Percentiles rank a stretch among this genome's conserved stretches.
Evolutionary conservation across 2,888 invertebrate species (phyloP).

Genomic region (Lordiphosa fenestrarum): DNA sequence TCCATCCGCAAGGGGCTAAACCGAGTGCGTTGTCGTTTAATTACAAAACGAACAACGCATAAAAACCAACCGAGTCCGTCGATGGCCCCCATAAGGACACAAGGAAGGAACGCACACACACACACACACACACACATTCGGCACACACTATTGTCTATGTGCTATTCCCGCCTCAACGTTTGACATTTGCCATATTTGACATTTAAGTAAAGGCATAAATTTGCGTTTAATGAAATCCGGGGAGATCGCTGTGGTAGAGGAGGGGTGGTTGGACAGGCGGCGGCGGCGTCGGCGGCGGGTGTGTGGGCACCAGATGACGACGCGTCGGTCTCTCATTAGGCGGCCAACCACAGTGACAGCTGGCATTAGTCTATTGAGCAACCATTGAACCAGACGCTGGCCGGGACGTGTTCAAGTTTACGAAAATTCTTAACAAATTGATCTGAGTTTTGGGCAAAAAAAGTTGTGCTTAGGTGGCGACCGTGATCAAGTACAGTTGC

Average conservation of each 20-base stretch:
- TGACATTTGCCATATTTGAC: conserved; percentile 75
- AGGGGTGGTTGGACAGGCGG: not conserved
- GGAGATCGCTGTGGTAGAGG: conserved; percentile 20
- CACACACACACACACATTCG: not conserved
- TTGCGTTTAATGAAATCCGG: conserved; percentile 72
- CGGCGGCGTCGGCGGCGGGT: not conserved
- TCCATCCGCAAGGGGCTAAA: conserved; percentile 15
- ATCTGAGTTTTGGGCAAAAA: too few species aligned
- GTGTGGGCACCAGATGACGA: conserved; percentile 14
- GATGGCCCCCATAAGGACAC: conserved; percentile 17
- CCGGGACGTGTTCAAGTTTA: conserved; percentile 19
- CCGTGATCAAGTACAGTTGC: too few species aligned
- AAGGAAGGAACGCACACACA: conserved; percentile 22
- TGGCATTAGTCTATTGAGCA: conserved; percentile 58
- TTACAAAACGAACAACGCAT: conserved; percentile 76
- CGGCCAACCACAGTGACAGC: conserved; percentile 37
- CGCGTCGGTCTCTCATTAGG: conserved; percentile 35
- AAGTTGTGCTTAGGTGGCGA: too few species aligned
- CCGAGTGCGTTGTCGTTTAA: conserved; percentile 70
- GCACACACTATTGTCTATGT: conserved; percentile 5
- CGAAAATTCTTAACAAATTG: too few species aligned
- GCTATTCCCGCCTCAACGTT: conserved; percentile 32
- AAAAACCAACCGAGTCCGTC: conserved; percentile 60
- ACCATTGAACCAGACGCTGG: conserved; percentile 46
- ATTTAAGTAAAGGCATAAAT: conserved; percentile 75